Conservation (phyloP, 2,888 invertebrate genomes). For the Willowsia nigromaculata region DNA sequence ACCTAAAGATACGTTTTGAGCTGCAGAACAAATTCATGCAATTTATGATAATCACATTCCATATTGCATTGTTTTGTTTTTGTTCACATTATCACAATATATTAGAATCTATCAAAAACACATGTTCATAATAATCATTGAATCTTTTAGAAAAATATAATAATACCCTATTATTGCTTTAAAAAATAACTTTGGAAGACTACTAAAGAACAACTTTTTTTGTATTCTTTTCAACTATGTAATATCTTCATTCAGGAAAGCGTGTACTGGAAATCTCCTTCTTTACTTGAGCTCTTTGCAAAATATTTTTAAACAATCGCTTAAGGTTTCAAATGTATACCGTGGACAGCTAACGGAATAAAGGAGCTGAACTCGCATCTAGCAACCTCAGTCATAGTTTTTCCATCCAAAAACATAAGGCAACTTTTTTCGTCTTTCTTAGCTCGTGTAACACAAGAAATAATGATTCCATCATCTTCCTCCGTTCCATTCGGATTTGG, state of each 20-base stretch:
- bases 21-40: conserved; percentile 12
- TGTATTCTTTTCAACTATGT: not conserved
- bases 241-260: not conserved
- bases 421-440: conserved; percentile 77
- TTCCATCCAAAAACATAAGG: conserved; percentile 80
- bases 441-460: conserved; percentile 79
- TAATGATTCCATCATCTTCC: conserved; percentile 82
- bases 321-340: conserved; percentile 75
- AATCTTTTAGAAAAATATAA: not conserved
- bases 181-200: not conserved
- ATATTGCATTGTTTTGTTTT: conserved; percentile 40
- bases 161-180: not conserved
- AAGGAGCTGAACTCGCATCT: conserved; percentile 79
- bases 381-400: conserved; percentile 80
- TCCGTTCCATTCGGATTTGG: conserved; percentile 80
- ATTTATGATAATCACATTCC: conserved; percentile 34
- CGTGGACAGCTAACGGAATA: conserved; percentile 79
- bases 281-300: conserved; percentile 30
- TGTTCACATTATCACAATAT: conserved; percentile 23
- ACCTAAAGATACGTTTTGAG: conserved; percentile 11
- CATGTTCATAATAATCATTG: not conserved
- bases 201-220: not conserved
- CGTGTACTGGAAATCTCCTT: not conserved
- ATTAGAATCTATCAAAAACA: conserved; percentile 40
- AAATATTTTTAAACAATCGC: conserved; percentile 37